Percentiles rank a stretch among this genome's conserved stretches.
These are phyloP conservation scores for Etheostoma cragini DNA, from an alignment of 2,113 vertebrate species.

Conservation along the genomic window DNA sequence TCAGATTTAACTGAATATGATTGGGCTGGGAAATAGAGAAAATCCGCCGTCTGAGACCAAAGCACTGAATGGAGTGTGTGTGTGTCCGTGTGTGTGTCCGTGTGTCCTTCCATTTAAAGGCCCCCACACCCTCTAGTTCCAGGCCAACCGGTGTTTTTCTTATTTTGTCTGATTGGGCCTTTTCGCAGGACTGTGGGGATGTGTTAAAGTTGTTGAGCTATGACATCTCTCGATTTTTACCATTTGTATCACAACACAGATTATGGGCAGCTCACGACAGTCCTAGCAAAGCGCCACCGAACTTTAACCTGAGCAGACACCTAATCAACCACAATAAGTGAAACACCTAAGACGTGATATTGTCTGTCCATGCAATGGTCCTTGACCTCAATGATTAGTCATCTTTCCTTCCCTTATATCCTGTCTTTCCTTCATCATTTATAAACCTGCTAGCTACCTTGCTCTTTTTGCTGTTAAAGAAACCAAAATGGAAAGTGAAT, in stretches of 20 bases:
- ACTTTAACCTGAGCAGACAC: neutral
- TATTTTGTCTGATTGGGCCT: neutral
- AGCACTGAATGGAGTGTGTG: slow-evolving; percentile 8
- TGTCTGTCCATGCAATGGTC: slow-evolving; percentile 61
- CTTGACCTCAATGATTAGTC: slow-evolving; percentile 64
- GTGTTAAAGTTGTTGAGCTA: neutral
- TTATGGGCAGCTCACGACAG: neutral
- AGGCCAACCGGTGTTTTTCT: neutral
- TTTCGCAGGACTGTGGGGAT: neutral
- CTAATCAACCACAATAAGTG: neutral
- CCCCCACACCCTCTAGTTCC: neutral
- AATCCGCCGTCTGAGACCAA: slow-evolving; percentile 16
- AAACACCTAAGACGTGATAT: neutral
- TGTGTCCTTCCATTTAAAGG: neutral
- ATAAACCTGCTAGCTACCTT: slow-evolving; percentile 31
- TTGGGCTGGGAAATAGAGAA: slow-evolving; percentile 30
- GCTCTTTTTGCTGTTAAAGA: slow-evolving; percentile 44
- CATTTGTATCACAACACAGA: too few species aligned
- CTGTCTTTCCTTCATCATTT: slow-evolving; percentile 48
- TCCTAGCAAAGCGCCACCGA: neutral
- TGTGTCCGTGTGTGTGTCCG: neutral
- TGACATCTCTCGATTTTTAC: neutral
- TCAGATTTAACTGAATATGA: slow-evolving; percentile 43
- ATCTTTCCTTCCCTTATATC: slow-evolving; percentile 17
- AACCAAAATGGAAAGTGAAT: slow-evolving; percentile 26